These are phyloP conservation scores for Eurytoma adleriae DNA, from an alignment of 2,888 invertebrate genomes.

Conservation along the genomic window DNA sequence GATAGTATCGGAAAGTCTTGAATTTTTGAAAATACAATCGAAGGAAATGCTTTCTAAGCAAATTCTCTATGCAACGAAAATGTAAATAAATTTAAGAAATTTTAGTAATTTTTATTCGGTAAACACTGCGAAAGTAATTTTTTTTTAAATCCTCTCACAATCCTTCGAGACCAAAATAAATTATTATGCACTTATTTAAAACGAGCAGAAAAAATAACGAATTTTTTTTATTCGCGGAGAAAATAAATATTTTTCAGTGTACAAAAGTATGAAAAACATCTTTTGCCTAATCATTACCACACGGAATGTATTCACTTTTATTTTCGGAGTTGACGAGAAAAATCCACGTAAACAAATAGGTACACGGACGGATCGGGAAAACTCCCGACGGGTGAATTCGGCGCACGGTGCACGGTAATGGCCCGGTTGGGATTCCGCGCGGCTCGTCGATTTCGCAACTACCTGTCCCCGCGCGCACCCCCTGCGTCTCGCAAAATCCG, in stretches of 20 bases:
- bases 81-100: no score
- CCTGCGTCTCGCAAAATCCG: slow-evolving; percentile 11
- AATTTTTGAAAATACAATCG: no score
- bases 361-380: neutral
- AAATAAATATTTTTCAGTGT: no score
- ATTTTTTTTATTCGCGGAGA: no score
- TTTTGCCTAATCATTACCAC: neutral
- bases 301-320: neutral
- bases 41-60: no score
- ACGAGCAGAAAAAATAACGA: no score
- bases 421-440: neutral
- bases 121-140: neutral
- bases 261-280: neutral
- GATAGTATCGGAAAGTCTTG: no score
- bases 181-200: no score
- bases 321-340: neutral
- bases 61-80: no score
- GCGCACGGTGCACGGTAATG: neutral
- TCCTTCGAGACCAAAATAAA: no score
- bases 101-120: neutral
- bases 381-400: neutral
- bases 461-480: no score
- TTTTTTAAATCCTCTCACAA: no score
- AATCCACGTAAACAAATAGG: neutral
- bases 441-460: slow-evolving; percentile 4